Conservation (phyloP, 2,113 vertebrate genomes). For the Melanocharis versteri region DNA sequence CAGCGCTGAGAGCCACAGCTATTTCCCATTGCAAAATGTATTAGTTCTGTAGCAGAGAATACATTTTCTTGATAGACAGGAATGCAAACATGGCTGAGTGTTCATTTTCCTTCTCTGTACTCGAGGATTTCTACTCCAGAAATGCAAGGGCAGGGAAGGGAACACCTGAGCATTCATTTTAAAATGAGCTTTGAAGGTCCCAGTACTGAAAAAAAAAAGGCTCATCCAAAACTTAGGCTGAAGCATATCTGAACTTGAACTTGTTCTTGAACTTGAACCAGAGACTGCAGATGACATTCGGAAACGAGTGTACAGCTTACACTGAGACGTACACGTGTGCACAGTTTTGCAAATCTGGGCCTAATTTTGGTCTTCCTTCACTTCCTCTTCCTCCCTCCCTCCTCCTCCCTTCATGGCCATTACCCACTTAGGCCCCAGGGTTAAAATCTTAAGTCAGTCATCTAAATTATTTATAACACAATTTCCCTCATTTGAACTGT, state of each 20-base stretch:
- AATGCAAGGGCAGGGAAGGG: background rate
- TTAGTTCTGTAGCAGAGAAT: background rate
- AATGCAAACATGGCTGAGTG: background rate
- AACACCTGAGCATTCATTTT: background rate
- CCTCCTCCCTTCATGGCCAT: background rate
- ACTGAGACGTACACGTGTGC: background rate
- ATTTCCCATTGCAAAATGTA: background rate
- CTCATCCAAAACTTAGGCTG: background rate
- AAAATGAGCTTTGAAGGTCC: background rate
- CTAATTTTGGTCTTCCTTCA: background rate
- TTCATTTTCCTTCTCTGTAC: background rate
- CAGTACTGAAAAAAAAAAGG: background rate
- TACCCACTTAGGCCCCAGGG: background rate
- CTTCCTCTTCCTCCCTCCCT: background rate
- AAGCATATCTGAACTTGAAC: background rate
- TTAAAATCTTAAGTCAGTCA: background rate
- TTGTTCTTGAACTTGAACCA: background rate
- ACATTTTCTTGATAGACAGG: background rate
- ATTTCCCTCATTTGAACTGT: background rate
- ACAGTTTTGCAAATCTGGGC: background rate
- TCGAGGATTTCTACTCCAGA: background rate
- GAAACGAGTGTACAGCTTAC: background rate
- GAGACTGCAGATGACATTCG: background rate
- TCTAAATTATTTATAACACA: background rate
- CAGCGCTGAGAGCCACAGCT: background rate